Conservation (phyloP, 2,113 vertebrate species). For the Strix uralensis region DNA sequence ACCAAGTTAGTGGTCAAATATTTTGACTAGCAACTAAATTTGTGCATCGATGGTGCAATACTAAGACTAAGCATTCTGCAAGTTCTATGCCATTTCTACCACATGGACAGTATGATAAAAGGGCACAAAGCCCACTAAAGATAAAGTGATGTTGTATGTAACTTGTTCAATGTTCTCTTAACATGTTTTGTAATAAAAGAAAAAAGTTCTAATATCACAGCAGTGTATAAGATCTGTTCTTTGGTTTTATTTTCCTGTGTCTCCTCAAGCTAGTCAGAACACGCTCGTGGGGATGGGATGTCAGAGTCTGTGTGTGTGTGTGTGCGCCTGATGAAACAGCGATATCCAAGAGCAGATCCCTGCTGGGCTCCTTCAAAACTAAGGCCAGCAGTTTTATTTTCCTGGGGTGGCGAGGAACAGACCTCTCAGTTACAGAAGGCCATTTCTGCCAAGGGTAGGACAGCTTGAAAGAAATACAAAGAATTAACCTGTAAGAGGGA, state of each 20-base stretch:
- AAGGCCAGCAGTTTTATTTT: background rate
- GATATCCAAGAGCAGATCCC: background rate
- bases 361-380: background rate
- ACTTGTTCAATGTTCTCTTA: slow-evolving; percentile 69
- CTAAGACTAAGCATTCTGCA: slow-evolving; percentile 48
- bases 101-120: slow-evolving; percentile 27
- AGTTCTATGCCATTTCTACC: slow-evolving; percentile 65
- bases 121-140: slow-evolving; percentile 46
- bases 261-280: background rate
- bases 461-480: background rate
- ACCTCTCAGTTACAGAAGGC: background rate
- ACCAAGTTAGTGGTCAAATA: slow-evolving; percentile 44
- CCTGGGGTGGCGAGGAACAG: background rate
- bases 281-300: background rate
- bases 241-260: background rate
- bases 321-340: background rate
- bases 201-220: slow-evolving; percentile 41
- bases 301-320: background rate
- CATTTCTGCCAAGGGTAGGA: background rate
- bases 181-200: slow-evolving; percentile 69
- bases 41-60: slow-evolving; percentile 59
- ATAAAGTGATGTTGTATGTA: slow-evolving; percentile 60
- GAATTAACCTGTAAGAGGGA: background rate
- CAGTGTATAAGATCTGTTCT: background rate
- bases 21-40: slow-evolving; percentile 50